Percentiles rank a stretch among this genome's conserved stretches.
Conservation (phyloP, 2,888 invertebrate species). For the Nemotelus nigrinus region DNA sequence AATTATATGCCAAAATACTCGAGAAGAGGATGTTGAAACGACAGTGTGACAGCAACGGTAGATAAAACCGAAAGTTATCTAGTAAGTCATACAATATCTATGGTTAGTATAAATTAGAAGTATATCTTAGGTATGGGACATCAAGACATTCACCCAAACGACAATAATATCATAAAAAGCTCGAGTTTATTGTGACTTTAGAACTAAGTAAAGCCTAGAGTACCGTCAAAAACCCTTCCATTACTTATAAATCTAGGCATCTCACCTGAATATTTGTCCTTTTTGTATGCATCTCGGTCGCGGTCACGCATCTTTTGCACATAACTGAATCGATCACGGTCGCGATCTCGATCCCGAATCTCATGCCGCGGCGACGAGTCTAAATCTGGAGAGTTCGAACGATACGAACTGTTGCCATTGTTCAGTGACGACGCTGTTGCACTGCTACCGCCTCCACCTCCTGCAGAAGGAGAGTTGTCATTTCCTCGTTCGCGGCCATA, state of each 20-base stretch:
- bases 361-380: slow-evolving; percentile 72
- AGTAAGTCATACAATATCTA: no score
- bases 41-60: no score
- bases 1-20: no score
- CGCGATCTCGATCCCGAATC: slow-evolving; percentile 67
- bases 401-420: slow-evolving; percentile 77
- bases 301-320: slow-evolving; percentile 65
- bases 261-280: slow-evolving; percentile 89
- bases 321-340: slow-evolving; percentile 68
- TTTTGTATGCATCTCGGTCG: slow-evolving; percentile 91
- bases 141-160: no score
- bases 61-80: no score
- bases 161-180: no score
- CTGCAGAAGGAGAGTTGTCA: slow-evolving; percentile 61
- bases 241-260: not conserved
- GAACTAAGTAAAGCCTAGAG: no score
- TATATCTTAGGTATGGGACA: no score
- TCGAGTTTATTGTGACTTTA: no score
- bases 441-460: slow-evolving; percentile 52
- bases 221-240: no score
- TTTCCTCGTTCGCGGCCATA: slow-evolving; percentile 60
- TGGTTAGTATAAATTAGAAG: no score
- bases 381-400: slow-evolving; percentile 79
- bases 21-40: no score
- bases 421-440: slow-evolving; percentile 53